These are phyloP conservation scores for Whitmania pigra DNA, from an alignment of 1,140 invertebrate species.

Conservation along the genomic window DNA sequence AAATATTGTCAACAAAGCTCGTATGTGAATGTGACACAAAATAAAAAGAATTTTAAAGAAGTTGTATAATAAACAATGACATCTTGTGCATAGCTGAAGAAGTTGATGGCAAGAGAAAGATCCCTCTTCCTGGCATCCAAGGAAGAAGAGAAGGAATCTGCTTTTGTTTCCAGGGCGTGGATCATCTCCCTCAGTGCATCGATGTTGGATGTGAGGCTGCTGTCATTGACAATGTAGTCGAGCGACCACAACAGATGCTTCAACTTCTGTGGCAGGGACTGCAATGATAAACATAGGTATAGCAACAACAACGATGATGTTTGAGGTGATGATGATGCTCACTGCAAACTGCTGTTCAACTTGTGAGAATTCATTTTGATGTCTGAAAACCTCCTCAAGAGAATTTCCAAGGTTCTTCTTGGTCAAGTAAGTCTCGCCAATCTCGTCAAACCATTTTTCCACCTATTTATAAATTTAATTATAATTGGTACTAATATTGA, in stretches of 20 bases:
- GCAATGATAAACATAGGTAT: constrained; percentile 41
- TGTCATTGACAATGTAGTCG: not conserved
- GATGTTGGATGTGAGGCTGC: not conserved
- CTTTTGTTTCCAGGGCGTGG: constrained; percentile 51
- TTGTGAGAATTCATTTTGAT: constrained; percentile 57
- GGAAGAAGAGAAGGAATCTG: constrained; percentile 59
- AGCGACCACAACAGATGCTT: not conserved
- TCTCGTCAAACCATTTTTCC: constrained; percentile 39
- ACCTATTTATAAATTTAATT: constrained; percentile 28
- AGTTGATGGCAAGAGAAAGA: constrained; percentile 56
- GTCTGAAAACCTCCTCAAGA: constrained; percentile 53
- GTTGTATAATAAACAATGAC: constrained; percentile 40
- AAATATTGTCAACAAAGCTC: not conserved
- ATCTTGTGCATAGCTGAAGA: constrained; percentile 59
- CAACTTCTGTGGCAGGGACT: constrained; percentile 7
- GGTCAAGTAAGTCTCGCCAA: constrained; percentile 35
- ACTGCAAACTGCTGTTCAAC: constrained; percentile 56
- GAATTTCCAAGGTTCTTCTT: constrained; percentile 50
- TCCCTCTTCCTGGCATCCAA: constrained; percentile 58
- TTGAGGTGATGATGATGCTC: constrained; percentile 51
- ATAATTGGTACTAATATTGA: too few relatives aligned
- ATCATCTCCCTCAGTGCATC: not conserved
- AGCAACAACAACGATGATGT: not conserved
- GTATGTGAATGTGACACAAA: not conserved
- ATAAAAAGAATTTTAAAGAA: not conserved